phyloP scores from a whole-genome alignment of 2,888 invertebrate genomes.

The Euclidia mi region DNA sequence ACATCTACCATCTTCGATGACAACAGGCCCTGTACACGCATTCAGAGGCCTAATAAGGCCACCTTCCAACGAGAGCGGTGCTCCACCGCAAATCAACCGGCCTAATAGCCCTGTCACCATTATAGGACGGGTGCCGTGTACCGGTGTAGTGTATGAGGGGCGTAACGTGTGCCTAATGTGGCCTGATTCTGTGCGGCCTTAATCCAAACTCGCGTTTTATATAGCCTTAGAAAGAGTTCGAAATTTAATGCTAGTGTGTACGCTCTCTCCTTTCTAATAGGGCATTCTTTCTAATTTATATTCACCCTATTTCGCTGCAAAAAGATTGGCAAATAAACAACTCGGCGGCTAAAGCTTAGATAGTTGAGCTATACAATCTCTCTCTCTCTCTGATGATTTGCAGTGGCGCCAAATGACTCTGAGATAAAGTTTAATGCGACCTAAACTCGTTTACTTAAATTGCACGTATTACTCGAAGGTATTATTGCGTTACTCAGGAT shows the following conservation, averaged over 20 bases:
- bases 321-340: too few relatives aligned
- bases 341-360: too few relatives aligned
- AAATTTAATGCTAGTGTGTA: slow-evolving; percentile 31
- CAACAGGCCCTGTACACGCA: slow-evolving; percentile 39
- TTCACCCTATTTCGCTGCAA: too few relatives aligned
- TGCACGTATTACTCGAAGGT: too few relatives aligned
- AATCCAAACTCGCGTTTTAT: slow-evolving; percentile 44
- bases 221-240: slow-evolving; percentile 47
- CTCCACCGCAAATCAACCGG: slow-evolving; percentile 52
- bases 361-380: too few relatives aligned
- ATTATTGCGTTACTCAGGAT: too few relatives aligned
- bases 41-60: slow-evolving; percentile 54
- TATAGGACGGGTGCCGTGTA: slow-evolving; percentile 65
- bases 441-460: too few relatives aligned
- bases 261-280: slow-evolving; percentile 18
- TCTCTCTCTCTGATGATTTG: too few relatives aligned
- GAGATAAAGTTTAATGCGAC: too few relatives aligned
- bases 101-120: slow-evolving; percentile 65
- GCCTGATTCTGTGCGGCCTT: slow-evolving; percentile 50
- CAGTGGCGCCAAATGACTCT: too few relatives aligned
- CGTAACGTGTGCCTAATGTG: slow-evolving; percentile 58
- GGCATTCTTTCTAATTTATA: too few relatives aligned
- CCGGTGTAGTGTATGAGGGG: slow-evolving; percentile 56
- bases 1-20: slow-evolving; percentile 35
- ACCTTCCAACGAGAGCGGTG: slow-evolving; percentile 52